Conservation (phyloP, 37 sponge, comb jelly and placozoan genomes). For the Tethya wilhelma region DNA sequence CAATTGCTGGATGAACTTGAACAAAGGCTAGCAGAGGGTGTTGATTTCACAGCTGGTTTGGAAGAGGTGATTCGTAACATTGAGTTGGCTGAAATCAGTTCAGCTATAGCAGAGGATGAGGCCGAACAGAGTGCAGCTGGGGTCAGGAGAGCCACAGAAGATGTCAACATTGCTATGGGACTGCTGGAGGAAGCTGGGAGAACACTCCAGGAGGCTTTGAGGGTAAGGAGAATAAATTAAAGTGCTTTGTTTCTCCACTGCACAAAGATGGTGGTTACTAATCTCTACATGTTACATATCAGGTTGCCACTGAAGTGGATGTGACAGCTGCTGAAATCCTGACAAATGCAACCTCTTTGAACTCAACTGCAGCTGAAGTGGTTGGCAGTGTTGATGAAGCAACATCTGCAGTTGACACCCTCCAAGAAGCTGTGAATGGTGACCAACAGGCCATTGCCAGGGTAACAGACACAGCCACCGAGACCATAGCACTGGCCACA, state of each 20-base stretch:
- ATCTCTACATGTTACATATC: not conserved
- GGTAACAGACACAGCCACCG: conserved; percentile 17
- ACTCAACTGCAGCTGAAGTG: conserved; percentile 1
- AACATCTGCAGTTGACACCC: not conserved
- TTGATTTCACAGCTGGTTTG: conserved; percentile 1
- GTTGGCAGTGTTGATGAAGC: not conserved
- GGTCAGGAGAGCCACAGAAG: not conserved
- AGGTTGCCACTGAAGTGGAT: conserved; percentile 18
- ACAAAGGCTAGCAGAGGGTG: not conserved
- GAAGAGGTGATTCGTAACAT: conserved; percentile 16
- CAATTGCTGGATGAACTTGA: conserved; percentile 10
- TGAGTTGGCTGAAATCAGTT: conserved; percentile 13
- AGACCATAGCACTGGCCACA: not conserved
- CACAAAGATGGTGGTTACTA: not conserved
- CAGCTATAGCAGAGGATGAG: not conserved
- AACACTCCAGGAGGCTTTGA: not conserved
- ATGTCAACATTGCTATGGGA: not conserved
- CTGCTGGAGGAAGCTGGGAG: conserved; percentile 11
- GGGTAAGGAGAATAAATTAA: not conserved
- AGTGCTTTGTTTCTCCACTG: not conserved
- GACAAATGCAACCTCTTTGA: not conserved
- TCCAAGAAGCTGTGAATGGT: not conserved
- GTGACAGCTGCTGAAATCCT: not conserved
- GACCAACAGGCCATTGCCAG: conserved; percentile 27
- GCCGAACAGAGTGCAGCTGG: not conserved